Percentiles rank a stretch among this genome's conserved stretches.
Conservation (phyloP, 64 coral and sea anemone species). For the Stichodactyla helianthus region DNA sequence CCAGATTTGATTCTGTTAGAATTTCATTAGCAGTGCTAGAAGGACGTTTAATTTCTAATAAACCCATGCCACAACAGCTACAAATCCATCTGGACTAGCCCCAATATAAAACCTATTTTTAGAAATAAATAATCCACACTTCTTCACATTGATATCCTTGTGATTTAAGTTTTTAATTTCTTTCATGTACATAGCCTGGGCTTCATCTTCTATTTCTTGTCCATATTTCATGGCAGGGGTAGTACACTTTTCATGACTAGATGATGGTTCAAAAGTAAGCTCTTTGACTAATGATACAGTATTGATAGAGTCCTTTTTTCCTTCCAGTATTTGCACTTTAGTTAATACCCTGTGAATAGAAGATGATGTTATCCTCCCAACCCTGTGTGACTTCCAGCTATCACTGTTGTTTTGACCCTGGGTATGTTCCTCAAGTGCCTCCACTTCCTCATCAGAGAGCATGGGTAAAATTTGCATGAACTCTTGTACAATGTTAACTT, state of each 20-base stretch:
- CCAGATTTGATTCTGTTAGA: slow-evolving; percentile 25
- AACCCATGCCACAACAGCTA: slow-evolving; percentile 32
- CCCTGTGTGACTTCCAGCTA: slow-evolving; percentile 6
- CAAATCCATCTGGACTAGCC: slow-evolving; percentile 60
- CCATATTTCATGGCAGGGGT: background rate
- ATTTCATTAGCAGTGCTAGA: slow-evolving; percentile 28
- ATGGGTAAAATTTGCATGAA: slow-evolving; percentile 32
- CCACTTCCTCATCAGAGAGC: background rate
- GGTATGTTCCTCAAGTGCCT: slow-evolving; percentile 40
- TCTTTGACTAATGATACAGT: too few relatives aligned
- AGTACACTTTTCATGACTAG: too few relatives aligned
- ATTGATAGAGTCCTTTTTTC: too few relatives aligned
- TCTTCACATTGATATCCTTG: slow-evolving; percentile 29
- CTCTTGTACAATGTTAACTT: slow-evolving; percentile 37
- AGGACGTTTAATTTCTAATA: slow-evolving; percentile 39
- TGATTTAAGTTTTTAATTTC: background rate
- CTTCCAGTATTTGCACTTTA: slow-evolving; percentile 15
- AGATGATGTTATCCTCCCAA: slow-evolving; percentile 54
- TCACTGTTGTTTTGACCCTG: slow-evolving; percentile 41
- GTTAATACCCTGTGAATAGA: slow-evolving; percentile 47
- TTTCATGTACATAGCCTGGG: background rate
- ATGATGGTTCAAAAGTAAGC: too few relatives aligned
- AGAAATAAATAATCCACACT: slow-evolving; percentile 55
- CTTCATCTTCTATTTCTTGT: background rate
- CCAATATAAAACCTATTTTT: slow-evolving; percentile 50